Percentiles rank a stretch among this genome's conserved stretches.
These are phyloP conservation scores for Vicugna pacos DNA, from an alignment of 2,113 vertebrate genomes.

Conservation along the genomic window DNA sequence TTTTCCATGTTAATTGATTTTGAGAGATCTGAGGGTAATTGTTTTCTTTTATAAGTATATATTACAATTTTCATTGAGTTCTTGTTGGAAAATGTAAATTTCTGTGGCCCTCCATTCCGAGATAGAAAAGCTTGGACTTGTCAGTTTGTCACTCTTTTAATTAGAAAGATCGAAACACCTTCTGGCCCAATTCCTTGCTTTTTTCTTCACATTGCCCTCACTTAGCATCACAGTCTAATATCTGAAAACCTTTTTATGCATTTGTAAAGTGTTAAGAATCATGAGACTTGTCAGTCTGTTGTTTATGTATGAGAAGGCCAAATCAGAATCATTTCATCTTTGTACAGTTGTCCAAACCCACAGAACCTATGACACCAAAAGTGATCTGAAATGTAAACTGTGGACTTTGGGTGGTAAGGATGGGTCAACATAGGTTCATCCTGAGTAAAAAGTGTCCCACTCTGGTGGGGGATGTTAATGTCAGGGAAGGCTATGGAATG, in stretches of 20 bases:
- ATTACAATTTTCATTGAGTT: slow-evolving; percentile 80
- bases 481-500: no score
- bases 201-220: background rate
- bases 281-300: slow-evolving; percentile 48
- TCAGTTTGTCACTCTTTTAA: slow-evolving; percentile 75
- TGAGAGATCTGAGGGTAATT: slow-evolving; percentile 78
- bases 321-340: slow-evolving; percentile 4
- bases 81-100: slow-evolving; percentile 82
- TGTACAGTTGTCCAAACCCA: no score
- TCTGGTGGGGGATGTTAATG: no score
- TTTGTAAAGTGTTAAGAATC: slow-evolving; percentile 59
- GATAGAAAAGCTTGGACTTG: slow-evolving; percentile 75
- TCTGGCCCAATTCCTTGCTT: background rate
- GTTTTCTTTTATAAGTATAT: slow-evolving; percentile 81
- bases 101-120: slow-evolving; percentile 79
- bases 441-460: no score
- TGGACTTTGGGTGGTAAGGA: no score
- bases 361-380: no score
- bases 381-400: no score
- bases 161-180: slow-evolving; percentile 71
- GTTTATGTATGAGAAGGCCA: background rate
- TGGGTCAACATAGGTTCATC: no score
- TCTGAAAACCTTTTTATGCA: slow-evolving; percentile 53
- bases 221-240: slow-evolving; percentile 68
- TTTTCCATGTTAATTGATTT: slow-evolving; percentile 67